These are phyloP conservation scores for Pelusios castaneus DNA, from an alignment of 2,113 vertebrate species.

Conservation along the genomic window DNA sequence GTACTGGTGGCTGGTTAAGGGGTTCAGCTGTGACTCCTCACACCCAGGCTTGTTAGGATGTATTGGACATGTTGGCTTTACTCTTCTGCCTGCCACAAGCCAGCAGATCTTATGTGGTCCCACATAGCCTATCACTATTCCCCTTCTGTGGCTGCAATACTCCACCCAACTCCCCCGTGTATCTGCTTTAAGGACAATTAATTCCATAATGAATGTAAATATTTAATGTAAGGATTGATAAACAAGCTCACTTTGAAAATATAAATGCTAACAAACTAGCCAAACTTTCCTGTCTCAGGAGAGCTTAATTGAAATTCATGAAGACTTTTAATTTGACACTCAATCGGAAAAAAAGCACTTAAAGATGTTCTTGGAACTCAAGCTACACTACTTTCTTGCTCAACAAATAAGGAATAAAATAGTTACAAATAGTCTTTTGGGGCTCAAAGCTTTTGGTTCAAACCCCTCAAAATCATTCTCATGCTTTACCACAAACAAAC, in stretches of 20 bases:
- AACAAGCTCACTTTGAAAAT: not conserved
- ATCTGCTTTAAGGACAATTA: not conserved
- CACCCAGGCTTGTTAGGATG: not conserved
- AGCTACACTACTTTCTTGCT: not conserved
- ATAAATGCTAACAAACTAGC: not conserved
- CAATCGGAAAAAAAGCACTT: not conserved
- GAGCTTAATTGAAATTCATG: not conserved
- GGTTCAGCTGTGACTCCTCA: not conserved
- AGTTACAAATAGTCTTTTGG: not conserved
- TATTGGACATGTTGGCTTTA: not conserved
- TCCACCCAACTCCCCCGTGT: not conserved
- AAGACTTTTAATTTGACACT: not conserved
- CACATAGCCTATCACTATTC: not conserved
- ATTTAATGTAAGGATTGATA: not conserved
- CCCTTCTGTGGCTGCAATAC: not conserved
- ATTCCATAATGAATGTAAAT: not conserved
- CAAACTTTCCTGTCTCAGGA: not conserved
- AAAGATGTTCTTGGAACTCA: not conserved
- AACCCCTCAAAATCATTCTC: not conserved
- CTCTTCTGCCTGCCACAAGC: not conserved
- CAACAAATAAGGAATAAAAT: not conserved
- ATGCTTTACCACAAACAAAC: not conserved
- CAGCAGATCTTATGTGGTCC: not conserved
- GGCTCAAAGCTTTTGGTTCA: not conserved
- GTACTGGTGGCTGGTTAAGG: not conserved